A percentile compares a stretch with the other conserved stretches of the same genome.
Conservation (phyloP, 2,888 invertebrate species). For the Adelphocoris suturalis region DNA sequence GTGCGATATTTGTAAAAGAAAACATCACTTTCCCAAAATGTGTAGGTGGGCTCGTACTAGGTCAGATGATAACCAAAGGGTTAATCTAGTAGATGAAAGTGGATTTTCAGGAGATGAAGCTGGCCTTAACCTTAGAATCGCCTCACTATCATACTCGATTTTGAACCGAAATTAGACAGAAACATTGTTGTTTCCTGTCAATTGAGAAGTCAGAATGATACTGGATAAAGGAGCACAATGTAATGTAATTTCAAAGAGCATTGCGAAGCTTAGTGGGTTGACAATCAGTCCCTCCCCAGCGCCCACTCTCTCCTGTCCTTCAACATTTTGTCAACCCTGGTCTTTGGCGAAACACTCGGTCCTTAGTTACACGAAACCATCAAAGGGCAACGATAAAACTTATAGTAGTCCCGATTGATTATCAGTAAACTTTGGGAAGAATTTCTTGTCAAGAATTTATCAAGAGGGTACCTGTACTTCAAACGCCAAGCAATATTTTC, state of each 20-base stretch:
- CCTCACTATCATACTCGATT: neutral
- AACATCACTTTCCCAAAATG: neutral
- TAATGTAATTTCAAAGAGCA: neutral
- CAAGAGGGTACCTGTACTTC: neutral
- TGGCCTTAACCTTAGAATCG: neutral
- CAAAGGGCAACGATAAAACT: no score
- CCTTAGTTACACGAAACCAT: no score
- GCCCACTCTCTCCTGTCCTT: no score
- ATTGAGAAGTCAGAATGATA: neutral
- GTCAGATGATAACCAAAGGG: neutral
- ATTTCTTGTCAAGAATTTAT: neutral
- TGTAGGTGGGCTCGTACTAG: neutral
- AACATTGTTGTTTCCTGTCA: neutral
- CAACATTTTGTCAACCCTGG: no score
- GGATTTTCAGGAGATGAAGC: no score
- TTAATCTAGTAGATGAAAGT: neutral
- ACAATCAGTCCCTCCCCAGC: no score
- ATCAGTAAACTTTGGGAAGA: neutral
- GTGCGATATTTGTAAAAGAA: conserved; percentile 15
- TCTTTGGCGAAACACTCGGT: no score
- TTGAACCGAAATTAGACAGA: neutral
- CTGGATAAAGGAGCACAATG: neutral
- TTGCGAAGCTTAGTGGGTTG: neutral
- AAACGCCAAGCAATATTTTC: neutral
- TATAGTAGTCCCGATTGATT: no score